Conservation (phyloP, 1,140 invertebrate genomes). For the Drosophila orosa region DNA sequence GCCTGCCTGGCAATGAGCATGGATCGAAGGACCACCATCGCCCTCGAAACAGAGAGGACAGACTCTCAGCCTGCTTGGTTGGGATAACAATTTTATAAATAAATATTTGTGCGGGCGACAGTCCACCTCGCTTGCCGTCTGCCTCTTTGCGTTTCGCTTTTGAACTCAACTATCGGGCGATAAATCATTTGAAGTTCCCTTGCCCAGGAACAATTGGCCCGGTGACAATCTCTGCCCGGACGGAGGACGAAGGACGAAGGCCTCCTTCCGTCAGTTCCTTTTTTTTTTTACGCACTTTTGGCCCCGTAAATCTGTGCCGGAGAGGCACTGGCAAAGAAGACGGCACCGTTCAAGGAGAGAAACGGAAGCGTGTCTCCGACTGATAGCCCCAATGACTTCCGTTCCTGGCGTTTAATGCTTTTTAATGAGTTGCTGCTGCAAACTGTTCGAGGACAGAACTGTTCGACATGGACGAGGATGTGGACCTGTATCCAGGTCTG, state of each 20-base stretch:
- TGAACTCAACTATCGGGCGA: constrained; percentile 81
- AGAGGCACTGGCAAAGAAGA: constrained; percentile 21
- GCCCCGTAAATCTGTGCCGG: constrained; percentile 67
- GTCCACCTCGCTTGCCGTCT: constrained; percentile 24
- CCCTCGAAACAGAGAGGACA: constrained; percentile 5
- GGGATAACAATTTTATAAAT: constrained; percentile 83
- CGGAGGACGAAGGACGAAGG: constrained; percentile 6
- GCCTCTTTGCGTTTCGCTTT: constrained; percentile 70
- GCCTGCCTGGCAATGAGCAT: constrained; percentile 81
- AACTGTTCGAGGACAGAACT: constrained; percentile 42
- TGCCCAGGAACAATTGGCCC: constrained; percentile 65
- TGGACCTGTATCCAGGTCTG: constrained; percentile 1
- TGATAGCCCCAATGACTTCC: constrained; percentile 79
- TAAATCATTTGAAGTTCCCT: constrained; percentile 80
- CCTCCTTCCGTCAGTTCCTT: constrained; percentile 10
- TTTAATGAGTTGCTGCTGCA: constrained; percentile 72
- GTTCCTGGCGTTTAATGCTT: constrained; percentile 79
- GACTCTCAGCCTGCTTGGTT: constrained; percentile 26
- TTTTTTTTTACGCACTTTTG: constrained; percentile 67
- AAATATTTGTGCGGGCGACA: constrained; percentile 74
- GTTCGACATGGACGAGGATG: constrained; percentile 20
- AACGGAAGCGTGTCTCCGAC: constrained; percentile 72
- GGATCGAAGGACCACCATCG: constrained; percentile 34
- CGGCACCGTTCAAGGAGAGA: constrained; percentile 52
- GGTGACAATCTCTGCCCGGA: constrained; percentile 71